A percentile compares a stretch with the other conserved stretches of the same genome.
Conservation (phyloP, 2,797 vertebrate species). For the Platalea minor region DNA sequence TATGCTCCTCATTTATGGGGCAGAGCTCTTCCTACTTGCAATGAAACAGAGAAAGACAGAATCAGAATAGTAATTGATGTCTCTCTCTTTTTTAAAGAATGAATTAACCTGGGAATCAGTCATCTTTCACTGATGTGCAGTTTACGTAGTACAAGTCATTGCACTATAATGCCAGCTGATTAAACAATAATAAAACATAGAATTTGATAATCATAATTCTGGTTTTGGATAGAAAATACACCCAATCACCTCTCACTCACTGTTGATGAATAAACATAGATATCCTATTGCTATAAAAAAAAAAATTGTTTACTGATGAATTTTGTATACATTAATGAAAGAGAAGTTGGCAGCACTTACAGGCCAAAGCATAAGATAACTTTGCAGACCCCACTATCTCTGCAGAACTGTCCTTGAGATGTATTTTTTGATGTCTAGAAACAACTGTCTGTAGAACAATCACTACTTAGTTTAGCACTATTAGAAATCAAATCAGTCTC, state of each 20-base stretch:
- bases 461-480: slow-evolving; percentile 1
- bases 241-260: background rate
- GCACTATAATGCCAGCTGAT: background rate
- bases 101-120: background rate
- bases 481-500: slow-evolving; percentile 28
- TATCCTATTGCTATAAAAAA: background rate
- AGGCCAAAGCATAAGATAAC: background rate
- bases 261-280: background rate
- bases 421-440: slow-evolving; percentile 15
- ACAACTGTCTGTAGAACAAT: slow-evolving; percentile 3
- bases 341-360: background rate
- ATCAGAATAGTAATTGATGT: background rate
- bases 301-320: background rate
- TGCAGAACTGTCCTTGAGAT: slow-evolving; percentile 15
- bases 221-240: background rate
- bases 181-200: background rate
- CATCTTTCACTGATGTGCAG: background rate
- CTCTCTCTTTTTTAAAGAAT: background rate
- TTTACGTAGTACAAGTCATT: background rate
- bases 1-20: background rate
- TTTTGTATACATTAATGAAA: background rate
- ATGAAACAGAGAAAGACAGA: background rate
- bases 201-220: background rate
- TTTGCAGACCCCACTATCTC: slow-evolving; percentile 29
- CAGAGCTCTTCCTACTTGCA: background rate